phyloP scores from a whole-genome alignment of 2,797 vertebrate genomes.

The Cossypha heuglini region DNA sequence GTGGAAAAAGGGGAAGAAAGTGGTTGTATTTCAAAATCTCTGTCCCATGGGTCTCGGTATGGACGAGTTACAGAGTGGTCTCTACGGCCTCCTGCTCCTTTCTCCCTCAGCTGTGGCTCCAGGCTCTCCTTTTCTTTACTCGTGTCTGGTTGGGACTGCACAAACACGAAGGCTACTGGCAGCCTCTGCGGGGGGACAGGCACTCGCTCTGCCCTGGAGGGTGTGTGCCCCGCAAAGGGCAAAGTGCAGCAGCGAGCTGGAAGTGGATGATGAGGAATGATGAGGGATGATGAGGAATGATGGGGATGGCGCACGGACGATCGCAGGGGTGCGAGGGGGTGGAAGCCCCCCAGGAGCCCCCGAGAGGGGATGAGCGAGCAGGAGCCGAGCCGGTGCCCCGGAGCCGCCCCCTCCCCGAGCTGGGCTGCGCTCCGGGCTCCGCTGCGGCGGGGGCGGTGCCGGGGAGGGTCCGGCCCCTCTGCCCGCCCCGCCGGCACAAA shows the following conservation, averaged over 20 bases:
- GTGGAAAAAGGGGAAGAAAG: neutral
- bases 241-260: neutral
- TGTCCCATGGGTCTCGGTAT: accelerated
- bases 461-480: slow-evolving; percentile 19
- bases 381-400: neutral
- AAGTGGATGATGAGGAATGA: no score
- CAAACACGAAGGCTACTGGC: neutral
- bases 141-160: neutral
- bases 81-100: neutral
- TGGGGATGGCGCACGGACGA: neutral
- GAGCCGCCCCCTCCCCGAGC: neutral
- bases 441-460: slow-evolving; percentile 20
- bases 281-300: no score
- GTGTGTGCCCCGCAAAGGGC: neutral
- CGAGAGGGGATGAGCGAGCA: accelerated
- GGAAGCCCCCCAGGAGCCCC: accelerated
- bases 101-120: neutral
- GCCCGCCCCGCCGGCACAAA: slow-evolving; percentile 34
- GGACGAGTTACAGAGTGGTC: neutral
- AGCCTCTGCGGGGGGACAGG: accelerated
- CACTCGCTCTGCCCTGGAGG: neutral
- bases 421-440: neutral
- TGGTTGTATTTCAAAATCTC: neutral
- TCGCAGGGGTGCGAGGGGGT: neutral
- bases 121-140: neutral